These are phyloP conservation scores for Arizona elegans DNA, from an alignment of 2,113 vertebrate species.

Conservation along the genomic window DNA sequence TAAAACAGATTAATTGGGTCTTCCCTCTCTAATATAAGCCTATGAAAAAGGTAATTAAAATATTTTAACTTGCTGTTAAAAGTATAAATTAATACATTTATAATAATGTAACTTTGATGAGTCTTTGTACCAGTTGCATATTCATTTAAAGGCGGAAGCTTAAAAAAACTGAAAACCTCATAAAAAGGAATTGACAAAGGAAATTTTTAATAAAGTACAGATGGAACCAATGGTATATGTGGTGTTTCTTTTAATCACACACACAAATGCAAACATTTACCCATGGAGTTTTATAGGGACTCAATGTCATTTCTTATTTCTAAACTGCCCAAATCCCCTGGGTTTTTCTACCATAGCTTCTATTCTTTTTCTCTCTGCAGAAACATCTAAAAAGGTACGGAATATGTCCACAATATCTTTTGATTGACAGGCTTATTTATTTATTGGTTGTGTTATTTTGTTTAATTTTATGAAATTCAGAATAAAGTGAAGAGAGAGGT, in stretches of 20 bases:
- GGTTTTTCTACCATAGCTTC: not conserved
- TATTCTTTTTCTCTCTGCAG: not conserved
- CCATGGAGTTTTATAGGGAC: not conserved
- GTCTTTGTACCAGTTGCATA: not conserved
- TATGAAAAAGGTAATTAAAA: not conserved
- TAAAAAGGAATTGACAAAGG: not conserved
- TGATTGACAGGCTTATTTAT: not conserved
- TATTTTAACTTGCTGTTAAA: not conserved
- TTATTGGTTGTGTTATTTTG: not conserved
- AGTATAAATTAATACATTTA: not conserved
- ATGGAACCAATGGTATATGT: not conserved
- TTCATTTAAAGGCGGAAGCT: not conserved
- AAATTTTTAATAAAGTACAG: not conserved
- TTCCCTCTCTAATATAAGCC: not conserved
- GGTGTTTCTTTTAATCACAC: not conserved
- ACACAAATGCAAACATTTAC: not conserved
- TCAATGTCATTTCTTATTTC: not conserved
- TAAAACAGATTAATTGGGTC: not conserved
- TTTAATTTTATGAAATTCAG: not conserved
- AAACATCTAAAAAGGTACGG: not conserved
- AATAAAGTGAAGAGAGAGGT: not conserved
- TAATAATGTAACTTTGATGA: not conserved
- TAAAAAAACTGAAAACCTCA: not conserved
- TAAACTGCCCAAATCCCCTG: not conserved
- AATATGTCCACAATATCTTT: not conserved